Conservation (phyloP, 2,797 vertebrate species). For the Thripadectes ignobilis region DNA sequence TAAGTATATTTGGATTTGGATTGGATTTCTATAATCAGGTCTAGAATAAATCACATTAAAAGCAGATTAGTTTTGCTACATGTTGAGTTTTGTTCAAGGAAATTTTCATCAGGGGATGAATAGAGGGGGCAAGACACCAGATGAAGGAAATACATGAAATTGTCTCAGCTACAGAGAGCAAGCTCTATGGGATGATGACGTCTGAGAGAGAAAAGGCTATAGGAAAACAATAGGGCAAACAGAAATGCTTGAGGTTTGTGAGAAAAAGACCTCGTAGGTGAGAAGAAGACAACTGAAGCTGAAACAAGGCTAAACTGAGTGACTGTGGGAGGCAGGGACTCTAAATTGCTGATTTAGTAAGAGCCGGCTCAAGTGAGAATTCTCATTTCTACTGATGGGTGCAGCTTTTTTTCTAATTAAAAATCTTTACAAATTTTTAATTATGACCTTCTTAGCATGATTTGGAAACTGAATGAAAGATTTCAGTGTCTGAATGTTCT, state of each 20-base stretch:
- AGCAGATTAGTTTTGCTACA: neutral
- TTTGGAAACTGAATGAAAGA: neutral
- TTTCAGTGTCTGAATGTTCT: neutral
- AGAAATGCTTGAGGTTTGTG: neutral
- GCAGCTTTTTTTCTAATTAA: neutral
- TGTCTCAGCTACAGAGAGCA: neutral
- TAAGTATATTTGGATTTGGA: neutral
- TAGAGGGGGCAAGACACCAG: neutral
- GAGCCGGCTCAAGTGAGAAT: neutral
- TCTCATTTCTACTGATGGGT: neutral
- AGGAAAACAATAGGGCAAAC: neutral
- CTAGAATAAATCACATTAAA: neutral
- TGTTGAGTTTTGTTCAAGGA: neutral
- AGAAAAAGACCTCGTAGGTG: neutral
- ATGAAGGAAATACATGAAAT: neutral
- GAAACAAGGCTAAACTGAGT: neutral
- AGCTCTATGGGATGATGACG: neutral
- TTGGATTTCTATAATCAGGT: neutral
- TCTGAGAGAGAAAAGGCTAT: neutral
- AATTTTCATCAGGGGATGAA: neutral
- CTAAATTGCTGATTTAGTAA: neutral
- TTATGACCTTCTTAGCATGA: neutral
- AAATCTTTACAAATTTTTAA: neutral
- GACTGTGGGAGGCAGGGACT: neutral
- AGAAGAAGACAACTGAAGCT: neutral